Conservation (phyloP, 1,140 invertebrate species). For the Drosophila novamexicana region DNA sequence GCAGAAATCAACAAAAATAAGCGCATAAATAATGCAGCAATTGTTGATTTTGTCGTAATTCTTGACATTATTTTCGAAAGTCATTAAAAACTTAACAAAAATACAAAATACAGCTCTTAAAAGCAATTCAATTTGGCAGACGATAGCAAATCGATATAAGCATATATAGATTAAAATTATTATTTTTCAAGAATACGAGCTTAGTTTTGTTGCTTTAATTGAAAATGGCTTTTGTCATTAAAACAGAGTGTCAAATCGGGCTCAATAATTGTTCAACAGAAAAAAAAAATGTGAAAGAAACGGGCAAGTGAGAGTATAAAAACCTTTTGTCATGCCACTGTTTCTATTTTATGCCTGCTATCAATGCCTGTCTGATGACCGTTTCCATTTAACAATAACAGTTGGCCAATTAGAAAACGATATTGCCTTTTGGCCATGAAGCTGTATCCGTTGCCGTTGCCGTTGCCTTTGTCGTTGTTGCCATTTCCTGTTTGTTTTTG, state of each 20-base stretch:
- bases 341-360: conserved; percentile 36
- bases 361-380: conserved; percentile 23
- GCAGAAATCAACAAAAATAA: conserved; percentile 25
- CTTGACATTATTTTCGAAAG: conserved; percentile 8
- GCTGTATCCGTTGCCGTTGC: conserved; percentile 20
- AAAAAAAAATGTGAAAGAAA: neutral
- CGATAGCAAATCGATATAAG: neutral
- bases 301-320: conserved; percentile 2
- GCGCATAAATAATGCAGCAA: conserved; percentile 1
- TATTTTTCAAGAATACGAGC: neutral
- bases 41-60: conserved; percentile 8
- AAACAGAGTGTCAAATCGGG: conserved; percentile 26
- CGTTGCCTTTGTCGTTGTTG: conserved; percentile 5
- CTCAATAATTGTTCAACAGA: conserved; percentile 28
- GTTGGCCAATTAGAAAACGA: conserved; percentile 72
- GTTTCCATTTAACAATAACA: conserved; percentile 76
- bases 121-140: conserved; percentile 9
- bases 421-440: conserved; percentile 37
- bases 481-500: conserved; percentile 4
- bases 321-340: conserved; percentile 33
- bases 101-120: conserved; percentile 7
- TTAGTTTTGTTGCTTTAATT: conserved; percentile 6
- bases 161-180: neutral
- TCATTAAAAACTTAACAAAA: conserved; percentile 39
- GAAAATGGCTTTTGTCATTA: conserved; percentile 41